These are phyloP conservation scores for Lophura nycthemera DNA, from an alignment of 2,113 vertebrate genomes.

Conservation along the genomic window DNA sequence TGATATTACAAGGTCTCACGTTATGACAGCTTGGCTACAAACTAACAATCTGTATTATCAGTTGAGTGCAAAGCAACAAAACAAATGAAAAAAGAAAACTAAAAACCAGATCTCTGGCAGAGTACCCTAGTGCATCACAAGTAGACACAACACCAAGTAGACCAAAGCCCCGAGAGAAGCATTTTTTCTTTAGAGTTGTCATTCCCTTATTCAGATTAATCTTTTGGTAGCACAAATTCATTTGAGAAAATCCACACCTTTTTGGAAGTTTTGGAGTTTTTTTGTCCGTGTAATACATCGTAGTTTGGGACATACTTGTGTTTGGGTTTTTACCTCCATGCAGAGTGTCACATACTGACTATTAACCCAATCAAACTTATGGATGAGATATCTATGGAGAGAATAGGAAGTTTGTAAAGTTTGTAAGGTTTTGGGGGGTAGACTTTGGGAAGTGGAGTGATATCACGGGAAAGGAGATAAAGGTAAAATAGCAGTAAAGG, in stretches of 20 bases:
- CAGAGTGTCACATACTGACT: background rate
- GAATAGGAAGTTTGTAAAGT: background rate
- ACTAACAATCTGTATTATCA: background rate
- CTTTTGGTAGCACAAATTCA: background rate
- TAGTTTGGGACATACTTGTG: background rate
- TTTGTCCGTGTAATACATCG: background rate
- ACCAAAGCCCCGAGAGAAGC: background rate
- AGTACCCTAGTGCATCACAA: background rate
- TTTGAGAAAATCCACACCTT: background rate
- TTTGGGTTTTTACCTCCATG: background rate
- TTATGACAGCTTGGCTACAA: background rate
- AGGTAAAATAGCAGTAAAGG: background rate
- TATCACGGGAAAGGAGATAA: background rate
- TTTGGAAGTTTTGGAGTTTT: background rate
- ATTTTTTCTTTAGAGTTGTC: background rate
- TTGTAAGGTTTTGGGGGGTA: background rate
- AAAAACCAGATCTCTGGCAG: background rate
- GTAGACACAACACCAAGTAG: background rate
- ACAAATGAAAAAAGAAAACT: background rate
- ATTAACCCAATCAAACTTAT: background rate
- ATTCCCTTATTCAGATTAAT: background rate
- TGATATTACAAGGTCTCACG: background rate
- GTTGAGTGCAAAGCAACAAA: background rate
- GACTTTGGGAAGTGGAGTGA: background rate
- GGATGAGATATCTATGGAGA: background rate